Conservation (phyloP, 2,888 invertebrate genomes). For the Serrognathus titanus region DNA sequence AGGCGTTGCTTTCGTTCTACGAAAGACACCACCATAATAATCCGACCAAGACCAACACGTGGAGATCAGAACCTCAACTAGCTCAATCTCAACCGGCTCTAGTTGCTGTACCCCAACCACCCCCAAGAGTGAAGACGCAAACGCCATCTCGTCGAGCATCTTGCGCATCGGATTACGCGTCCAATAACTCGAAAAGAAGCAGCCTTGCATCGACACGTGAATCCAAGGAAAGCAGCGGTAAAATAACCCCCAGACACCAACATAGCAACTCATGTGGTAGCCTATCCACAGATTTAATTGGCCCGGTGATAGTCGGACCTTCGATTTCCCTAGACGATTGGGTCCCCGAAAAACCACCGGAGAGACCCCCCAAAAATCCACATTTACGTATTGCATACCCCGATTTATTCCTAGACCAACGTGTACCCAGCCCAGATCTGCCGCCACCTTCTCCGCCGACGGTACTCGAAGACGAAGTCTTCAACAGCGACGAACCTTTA, state of each 20-base stretch:
- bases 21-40: conserved; percentile 63
- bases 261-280: conserved; percentile 61
- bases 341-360: conserved; percentile 73
- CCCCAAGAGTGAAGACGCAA: conserved; percentile 48
- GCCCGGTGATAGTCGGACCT: conserved; percentile 61
- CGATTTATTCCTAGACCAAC: conserved; percentile 49
- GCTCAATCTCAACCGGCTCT: conserved; percentile 41
- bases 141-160: conserved; percentile 59
- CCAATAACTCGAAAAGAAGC: conserved; percentile 48
- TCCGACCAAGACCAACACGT: conserved; percentile 42
- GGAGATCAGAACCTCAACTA: conserved; percentile 60
- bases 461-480: conserved; percentile 57
- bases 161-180: conserved; percentile 66
- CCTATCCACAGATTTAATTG: conserved; percentile 55
- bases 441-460: conserved; percentile 64
- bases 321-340: conserved; percentile 64
- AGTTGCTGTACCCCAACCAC: conserved; percentile 39
- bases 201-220: conserved; percentile 41
- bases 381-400: conserved; percentile 55
- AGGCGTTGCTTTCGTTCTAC: conserved; percentile 76
- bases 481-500: conserved; percentile 60
- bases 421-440: conserved; percentile 58
- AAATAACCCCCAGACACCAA: conserved; percentile 49
- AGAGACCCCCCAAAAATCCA: conserved; percentile 75
- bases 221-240: conserved; percentile 37